These are phyloP conservation scores for Disparrhopalites patrizii DNA, from an alignment of 2,888 invertebrate genomes.

Conservation along the genomic window DNA sequence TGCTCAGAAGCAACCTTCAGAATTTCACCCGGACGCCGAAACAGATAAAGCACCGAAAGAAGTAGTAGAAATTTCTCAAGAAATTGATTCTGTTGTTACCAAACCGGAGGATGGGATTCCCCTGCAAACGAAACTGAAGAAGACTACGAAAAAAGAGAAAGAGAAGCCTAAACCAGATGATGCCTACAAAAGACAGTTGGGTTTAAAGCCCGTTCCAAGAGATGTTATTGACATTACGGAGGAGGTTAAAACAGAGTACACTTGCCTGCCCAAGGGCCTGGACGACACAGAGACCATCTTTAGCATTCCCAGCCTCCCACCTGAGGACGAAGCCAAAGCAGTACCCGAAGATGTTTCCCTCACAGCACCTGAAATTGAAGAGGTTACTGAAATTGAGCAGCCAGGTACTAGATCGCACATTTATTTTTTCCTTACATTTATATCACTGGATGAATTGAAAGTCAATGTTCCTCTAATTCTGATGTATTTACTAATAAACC, in stretches of 20 bases:
- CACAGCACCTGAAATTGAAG: not conserved
- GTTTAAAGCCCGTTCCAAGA: constrained; percentile 12
- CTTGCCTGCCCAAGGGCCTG: not conserved
- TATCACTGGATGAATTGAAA: too few relatives aligned
- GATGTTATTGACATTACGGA: constrained; percentile 6
- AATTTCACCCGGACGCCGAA: too few relatives aligned
- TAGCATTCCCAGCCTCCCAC: not conserved
- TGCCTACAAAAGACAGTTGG: constrained; percentile 14
- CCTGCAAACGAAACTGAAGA: constrained; percentile 9
- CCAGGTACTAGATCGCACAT: too few relatives aligned
- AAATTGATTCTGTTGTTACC: not conserved
- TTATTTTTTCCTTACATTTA: too few relatives aligned
- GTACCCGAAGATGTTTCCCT: not conserved
- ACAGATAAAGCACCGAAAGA: too few relatives aligned
- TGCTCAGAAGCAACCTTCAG: too few relatives aligned
- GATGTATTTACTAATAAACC: too few relatives aligned
- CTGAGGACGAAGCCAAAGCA: not conserved
- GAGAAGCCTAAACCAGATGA: constrained; percentile 5
- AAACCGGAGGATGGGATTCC: not conserved
- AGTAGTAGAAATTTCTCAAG: not conserved
- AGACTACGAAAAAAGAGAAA: constrained; percentile 9
- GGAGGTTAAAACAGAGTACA: constrained; percentile 1
- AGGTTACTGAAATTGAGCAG: not conserved
- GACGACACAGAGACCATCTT: not conserved
- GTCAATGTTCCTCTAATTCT: too few relatives aligned